Conservation (phyloP, 2,113 vertebrate species). For the Laticauda laticaudata region DNA sequence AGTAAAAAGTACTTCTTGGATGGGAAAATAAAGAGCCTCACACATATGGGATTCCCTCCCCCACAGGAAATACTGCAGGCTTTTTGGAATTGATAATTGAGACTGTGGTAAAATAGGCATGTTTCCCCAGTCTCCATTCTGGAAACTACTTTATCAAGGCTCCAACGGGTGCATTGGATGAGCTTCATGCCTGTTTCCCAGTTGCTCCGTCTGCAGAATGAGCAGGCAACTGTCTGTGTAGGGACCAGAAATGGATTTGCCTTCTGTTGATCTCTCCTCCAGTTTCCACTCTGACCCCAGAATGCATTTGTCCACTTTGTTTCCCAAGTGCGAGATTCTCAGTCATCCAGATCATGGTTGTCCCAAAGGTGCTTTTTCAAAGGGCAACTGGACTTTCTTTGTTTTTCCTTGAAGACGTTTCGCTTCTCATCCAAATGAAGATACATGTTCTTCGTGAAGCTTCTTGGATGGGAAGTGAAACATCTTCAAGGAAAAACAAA, state of each 20-base stretch:
- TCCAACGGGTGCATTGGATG: not conserved
- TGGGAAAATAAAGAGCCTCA: not conserved
- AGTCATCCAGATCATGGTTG: not conserved
- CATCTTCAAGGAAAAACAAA: not conserved
- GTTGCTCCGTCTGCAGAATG: not conserved
- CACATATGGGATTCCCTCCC: fast-evolving
- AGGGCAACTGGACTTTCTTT: not conserved
- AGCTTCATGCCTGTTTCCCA: not conserved
- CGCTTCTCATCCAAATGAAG: not conserved
- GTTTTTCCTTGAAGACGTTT: not conserved
- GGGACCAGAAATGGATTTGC: not conserved
- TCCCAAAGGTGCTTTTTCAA: not conserved
- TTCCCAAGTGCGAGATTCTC: not conserved
- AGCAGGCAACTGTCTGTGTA: not conserved
- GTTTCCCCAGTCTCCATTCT: not conserved
- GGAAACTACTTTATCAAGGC: not conserved
- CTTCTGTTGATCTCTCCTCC: not conserved
- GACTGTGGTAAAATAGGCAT: not conserved
- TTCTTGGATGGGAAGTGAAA: not conserved
- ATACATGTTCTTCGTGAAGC: not conserved
- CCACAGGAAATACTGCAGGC: not conserved
- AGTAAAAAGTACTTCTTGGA: not conserved
- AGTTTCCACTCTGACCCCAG: not conserved
- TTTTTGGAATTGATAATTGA: not conserved
- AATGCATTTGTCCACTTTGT: not conserved